Evolutionary conservation across 2,113 vertebrate species (phyloP), one percentile per base, ranked within the genome.

Genomic region (Herpailurus yagouaroundi): DNA sequence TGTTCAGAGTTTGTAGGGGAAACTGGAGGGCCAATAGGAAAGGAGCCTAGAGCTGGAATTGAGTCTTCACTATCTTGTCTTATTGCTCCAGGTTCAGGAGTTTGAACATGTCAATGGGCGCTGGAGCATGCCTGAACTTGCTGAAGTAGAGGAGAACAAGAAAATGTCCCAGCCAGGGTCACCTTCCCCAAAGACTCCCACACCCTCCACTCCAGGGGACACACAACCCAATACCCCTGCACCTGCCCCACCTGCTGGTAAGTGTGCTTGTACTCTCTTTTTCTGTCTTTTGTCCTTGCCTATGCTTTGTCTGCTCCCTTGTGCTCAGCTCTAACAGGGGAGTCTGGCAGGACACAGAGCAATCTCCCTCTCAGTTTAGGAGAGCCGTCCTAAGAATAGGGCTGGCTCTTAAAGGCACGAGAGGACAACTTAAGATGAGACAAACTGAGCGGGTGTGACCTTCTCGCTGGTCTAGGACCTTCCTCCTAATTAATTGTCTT

Each of bases 41-140:
- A 81, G 74, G 14, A 66, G 31, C 36, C 36, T 41, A 29, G 48
- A 82, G 33, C n/a, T 94, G 25, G 57, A 94, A 69, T 31, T 15
- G 29, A 25, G 4, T 68, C 90, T 85, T 94, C 7, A 96, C 5
- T 88, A 68, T 96, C 5, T 76, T 8, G 36, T 33, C 3, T 2
- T 84, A 4, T 89, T 29, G 0, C 95, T 79, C 6, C 95, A 99
- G 99, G 99, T 99, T 87, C 99, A 99, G 98, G 99, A 99, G 97
- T 99, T 99, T 98, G 99, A 99, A 97, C 99, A 99, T 29, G 99
- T 99, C 82, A 99, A 99, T 0, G 99, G 99, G 71, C 99, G 99
- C 90, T 99, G 99, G 99, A 99, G 99, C 27, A 99, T 99, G 99
- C 99, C 99, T 55, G 99, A 99, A 98, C 99, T 99, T 97, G 99